Evolutionary conservation across 2,113 vertebrate species (phyloP), one percentile per base, ranked within the genome.

Genomic region (Oreochromis niloticus): DNA sequence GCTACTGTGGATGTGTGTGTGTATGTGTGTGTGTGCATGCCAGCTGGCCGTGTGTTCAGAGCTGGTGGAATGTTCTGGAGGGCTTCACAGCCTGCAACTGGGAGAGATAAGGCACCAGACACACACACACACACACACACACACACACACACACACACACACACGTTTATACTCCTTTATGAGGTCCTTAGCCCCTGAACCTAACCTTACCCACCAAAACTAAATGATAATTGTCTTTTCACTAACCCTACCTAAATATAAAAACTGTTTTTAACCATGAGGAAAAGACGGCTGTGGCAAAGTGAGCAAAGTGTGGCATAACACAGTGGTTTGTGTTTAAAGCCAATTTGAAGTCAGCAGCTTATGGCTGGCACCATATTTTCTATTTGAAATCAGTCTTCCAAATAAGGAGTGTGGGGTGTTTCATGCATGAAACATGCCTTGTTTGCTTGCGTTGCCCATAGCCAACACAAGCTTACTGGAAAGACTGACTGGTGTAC

Each of bases 51-150:
- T 89, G 91, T 89, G 90, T 94, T 93, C 88, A 93, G 93, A 93
- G 92, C 91, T 93, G 93, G 93, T 93, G 93, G 92, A 94, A 94
- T 94, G 93, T 89, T 87, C 92, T 80, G 89, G 66, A 43, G 91
- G 89, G 93, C 85, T 92, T 80, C 80, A 54, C 89, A 88, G 93
- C 91, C 89, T 91, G 93, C 88, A 91, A 94, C 91, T 92, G 91
- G 87, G 88, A 84, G 85, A 90, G 93, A 94, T 94, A 92, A 94
- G 92, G 80, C 85, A 92, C 84, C 87, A 85, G 10, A n/a, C n/a
- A n/a, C n/a, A n/a, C n/a, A n/a, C n/a, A n/a, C n/a, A n/a, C n/a
- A n/a, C 73, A 85, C 59, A 84, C 75, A 73, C 57, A 75, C 36
- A 50, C 61, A 41, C 11, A 61, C 32, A 78, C 79, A 43, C 30